These are phyloP conservation scores for Conus ventricosus DNA, from an alignment of 1,140 invertebrate species.

Conservation along the genomic window DNA sequence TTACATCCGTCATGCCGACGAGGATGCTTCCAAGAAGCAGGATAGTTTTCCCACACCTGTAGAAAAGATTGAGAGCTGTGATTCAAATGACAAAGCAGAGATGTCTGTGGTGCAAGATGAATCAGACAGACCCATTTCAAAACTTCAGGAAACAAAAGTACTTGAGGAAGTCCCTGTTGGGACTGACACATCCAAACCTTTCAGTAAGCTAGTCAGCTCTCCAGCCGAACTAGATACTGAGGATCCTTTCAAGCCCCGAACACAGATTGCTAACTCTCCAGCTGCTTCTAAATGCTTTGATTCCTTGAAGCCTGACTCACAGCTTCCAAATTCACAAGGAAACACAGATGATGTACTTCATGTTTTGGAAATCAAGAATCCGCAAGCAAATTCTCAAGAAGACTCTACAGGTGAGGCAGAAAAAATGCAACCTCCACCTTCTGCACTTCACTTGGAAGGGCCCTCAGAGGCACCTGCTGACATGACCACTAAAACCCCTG, in stretches of 20 bases:
- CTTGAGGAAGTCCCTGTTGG: neutral
- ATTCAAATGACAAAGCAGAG: neutral
- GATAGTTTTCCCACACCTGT: neutral
- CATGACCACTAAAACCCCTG: no score
- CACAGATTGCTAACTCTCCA: neutral
- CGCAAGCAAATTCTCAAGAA: neutral
- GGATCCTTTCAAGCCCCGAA: neutral
- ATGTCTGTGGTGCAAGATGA: no score
- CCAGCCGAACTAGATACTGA: neutral
- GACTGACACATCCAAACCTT: neutral
- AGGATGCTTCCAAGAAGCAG: neutral
- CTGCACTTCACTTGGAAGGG: no score
- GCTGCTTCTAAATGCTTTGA: neutral
- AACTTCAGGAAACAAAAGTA: neutral
- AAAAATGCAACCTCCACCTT: no score
- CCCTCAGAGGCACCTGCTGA: no score
- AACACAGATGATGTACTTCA: neutral
- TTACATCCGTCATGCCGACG: neutral
- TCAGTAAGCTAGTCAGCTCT: neutral
- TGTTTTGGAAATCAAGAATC: neutral
- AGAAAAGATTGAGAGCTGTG: neutral
- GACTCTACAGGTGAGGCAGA: neutral
- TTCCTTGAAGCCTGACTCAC: neutral
- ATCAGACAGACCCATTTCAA: neutral
- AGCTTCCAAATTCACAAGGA: neutral